These are phyloP conservation scores for Canis aureus DNA, from an alignment of 2,113 vertebrate genomes.

Conservation along the genomic window DNA sequence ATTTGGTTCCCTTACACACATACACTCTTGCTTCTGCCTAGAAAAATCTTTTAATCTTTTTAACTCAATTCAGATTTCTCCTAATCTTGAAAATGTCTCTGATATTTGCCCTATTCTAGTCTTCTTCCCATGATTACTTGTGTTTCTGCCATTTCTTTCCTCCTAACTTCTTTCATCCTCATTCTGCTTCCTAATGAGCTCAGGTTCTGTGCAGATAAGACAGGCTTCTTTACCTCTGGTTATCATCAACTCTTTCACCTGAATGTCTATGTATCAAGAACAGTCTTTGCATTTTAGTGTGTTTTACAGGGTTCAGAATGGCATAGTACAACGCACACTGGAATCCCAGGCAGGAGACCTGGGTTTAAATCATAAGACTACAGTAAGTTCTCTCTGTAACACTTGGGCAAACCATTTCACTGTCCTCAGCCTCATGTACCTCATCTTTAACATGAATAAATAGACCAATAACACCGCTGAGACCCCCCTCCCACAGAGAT, in stretches of 20 bases:
- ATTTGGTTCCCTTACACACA: background rate
- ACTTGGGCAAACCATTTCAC: background rate
- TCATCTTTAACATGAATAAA: slow-evolving; percentile 21
- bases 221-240: background rate
- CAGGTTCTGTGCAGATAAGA: background rate
- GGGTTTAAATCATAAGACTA: background rate
- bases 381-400: background rate
- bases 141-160: slow-evolving; percentile 31
- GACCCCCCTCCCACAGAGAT: background rate
- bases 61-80: slow-evolving; percentile 26
- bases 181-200: slow-evolving; percentile 43
- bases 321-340: background rate
- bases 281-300: background rate
- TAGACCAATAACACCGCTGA: background rate
- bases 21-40: slow-evolving; percentile 23
- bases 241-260: background rate
- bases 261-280: background rate
- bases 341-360: background rate
- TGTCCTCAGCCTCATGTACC: background rate
- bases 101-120: background rate
- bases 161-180: background rate
- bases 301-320: background rate
- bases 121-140: background rate
- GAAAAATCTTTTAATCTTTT: slow-evolving; percentile 39
- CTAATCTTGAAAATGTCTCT: slow-evolving; percentile 41